Conservation (phyloP, 2,113 vertebrate genomes). For the Emydura subglobosa region DNA sequence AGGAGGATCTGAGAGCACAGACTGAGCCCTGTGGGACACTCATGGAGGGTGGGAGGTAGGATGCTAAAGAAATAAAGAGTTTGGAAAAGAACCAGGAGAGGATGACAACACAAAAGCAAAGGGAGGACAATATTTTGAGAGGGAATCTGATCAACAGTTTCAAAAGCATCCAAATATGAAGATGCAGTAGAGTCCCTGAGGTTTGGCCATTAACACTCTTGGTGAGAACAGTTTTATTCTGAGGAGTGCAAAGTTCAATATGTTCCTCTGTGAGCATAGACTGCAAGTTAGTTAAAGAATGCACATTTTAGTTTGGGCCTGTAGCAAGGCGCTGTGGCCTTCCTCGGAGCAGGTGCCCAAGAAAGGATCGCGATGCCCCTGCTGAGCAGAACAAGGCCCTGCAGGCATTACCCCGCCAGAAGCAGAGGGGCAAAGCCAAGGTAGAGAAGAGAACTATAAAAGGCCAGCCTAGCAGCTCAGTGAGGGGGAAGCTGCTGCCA, state of each 20-base stretch:
- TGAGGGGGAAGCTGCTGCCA: no score
- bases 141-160: not conserved
- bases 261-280: not conserved
- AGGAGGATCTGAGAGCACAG: not conserved
- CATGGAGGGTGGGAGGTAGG: not conserved
- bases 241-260: accelerated
- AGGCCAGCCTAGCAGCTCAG: no score
- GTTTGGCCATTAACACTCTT: not conserved
- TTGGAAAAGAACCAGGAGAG: not conserved
- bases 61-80: not conserved
- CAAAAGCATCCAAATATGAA: not conserved
- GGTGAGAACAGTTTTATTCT: not conserved
- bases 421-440: no score
- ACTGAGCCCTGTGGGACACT: accelerated
- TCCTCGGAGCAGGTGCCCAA: no score
- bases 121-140: not conserved
- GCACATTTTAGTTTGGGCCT: not conserved
- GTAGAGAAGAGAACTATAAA: no score
- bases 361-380: no score
- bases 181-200: not conserved
- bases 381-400: no score
- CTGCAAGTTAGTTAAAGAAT: accelerated
- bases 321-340: no score
- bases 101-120: not conserved
- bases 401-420: no score